Evolutionary conservation across 30 jellyfish, hydroid and myxozoan species (phyloP), one percentile per base, ranked within the genome.

Genomic region (Aurelia sp.): DNA sequence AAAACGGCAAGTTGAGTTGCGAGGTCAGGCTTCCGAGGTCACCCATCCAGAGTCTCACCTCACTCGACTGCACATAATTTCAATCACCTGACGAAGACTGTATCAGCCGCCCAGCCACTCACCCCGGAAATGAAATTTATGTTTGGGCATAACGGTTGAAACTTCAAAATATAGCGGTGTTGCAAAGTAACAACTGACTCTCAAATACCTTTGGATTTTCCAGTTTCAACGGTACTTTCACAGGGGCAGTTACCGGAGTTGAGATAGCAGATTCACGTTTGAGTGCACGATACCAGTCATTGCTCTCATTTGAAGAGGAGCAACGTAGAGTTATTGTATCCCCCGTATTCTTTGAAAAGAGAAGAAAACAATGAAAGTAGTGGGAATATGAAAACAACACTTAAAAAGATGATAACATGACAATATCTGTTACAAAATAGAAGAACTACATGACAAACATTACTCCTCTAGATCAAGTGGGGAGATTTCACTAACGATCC

Each of bases 211-310:
- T 81, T 16, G 91, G 91, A 31, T 51, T 66, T 11, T 81, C 91
- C 13, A 73, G 76, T 48, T 66, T 63, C 35, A 66, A 13, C 7
- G 91, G 63, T 1, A 68, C 76, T 17, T 66, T 74, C 11, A 82
- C 91, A 3, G 91, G 91, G 21, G 85, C 62, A 9, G 91, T 82
- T 11, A 82, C 79, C 31, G 91, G 91, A 33, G 84, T 71, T 9
- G 91, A 69, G 19, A 82, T 82, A 22, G 79, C 89, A 22, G 95
- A 84, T 58, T 86, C 95, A 13, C 74, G 71, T 35, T 86, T 75
- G 12, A 86, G 52, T 16, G 79, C 61, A 50, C 82, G 95, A 68
- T 86, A 86, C 95, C 95, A 86, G 58, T 86, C 95, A 33, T 76
- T 86, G 64, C 79, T 60, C 60, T 86, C 95, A 47, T 66, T 86